Evolutionary conservation across 2,888 invertebrate genomes (phyloP), one percentile per base, ranked within the genome.

Genomic region (Seladonia tumulorum): DNA sequence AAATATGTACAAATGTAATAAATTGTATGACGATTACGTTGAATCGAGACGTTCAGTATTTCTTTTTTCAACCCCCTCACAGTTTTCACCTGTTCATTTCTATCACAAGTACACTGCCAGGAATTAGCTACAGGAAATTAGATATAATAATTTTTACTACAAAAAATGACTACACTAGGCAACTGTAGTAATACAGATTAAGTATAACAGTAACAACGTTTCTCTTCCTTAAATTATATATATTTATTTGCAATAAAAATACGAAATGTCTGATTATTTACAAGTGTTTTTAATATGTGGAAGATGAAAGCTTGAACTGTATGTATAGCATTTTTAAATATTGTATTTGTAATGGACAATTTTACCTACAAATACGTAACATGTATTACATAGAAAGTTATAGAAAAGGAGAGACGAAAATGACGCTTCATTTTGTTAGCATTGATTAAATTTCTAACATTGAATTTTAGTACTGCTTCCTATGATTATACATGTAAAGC

Each of bases 1-100:
- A 93, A 92, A 92, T 86, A 90, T 93, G 93, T 94, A 93, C 93
- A 94, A 93, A 94, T 92, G 89, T 90, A 93, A 93, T 94, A 94
- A 93, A 93, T 92, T 89, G 92, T 93, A 90, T 92, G 92, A 93
- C 91, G 88, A 93, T 92, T 91, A 92, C 90, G 92, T 92, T 92
- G 89, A 92, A 80, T 73, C 42, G 66, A 66, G 35, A 18, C 22
- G 16, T 63, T 29, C 29, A 16, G 29, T 63, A 2, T 63, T 63
- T 63, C 14, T 29, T 63, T 63, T 1, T 60, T 14, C 16, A 29
- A 1, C 16, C 7, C 53, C 53, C 22, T 7, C 22, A 53, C 22
- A 22, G 18, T 22, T 45, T 45, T 45, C 45, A 18, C 18, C 22
- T 49, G 18, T 49, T 22, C 12, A 18, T 22, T 45, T 45, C 12